These are phyloP conservation scores for Hemiprocne comata DNA, from an alignment of 2,113 vertebrate species.

Conservation along the genomic window DNA sequence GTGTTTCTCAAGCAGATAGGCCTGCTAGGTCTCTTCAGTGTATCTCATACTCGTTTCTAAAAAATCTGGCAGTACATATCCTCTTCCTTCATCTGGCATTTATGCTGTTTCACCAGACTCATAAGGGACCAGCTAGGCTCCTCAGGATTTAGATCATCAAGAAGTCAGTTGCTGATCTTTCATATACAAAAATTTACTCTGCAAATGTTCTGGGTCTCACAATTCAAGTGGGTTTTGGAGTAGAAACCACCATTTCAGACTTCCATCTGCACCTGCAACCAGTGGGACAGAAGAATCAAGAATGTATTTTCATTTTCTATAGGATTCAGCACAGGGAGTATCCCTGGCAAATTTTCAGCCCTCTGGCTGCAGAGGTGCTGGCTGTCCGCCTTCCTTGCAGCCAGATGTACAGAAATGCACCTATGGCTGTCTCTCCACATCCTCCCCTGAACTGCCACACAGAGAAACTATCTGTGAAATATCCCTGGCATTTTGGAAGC, in stretches of 20 bases:
- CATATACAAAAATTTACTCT: neutral
- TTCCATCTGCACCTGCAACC: neutral
- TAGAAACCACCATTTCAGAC: neutral
- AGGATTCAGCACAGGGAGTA: neutral
- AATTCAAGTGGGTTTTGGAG: neutral
- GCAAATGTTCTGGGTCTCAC: neutral
- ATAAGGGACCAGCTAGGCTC: neutral
- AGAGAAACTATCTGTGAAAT: neutral
- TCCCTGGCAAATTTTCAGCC: neutral
- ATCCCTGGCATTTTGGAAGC: neutral
- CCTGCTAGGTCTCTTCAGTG: neutral
- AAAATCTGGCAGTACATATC: neutral
- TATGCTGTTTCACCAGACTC: neutral
- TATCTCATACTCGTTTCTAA: neutral
- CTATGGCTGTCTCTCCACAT: fast-evolving
- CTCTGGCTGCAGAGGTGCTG: neutral
- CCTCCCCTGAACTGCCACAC: neutral
- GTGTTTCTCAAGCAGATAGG: neutral
- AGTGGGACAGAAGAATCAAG: neutral
- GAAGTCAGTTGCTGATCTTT: neutral
- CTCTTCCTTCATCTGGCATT: neutral
- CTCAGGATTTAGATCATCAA: neutral
- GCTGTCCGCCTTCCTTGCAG: neutral
- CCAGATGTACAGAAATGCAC: neutral
- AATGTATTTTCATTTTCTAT: neutral